These are phyloP conservation scores for Tokudaia muenninki DNA, from an alignment of 2,797 vertebrate species.

Conservation along the genomic window DNA sequence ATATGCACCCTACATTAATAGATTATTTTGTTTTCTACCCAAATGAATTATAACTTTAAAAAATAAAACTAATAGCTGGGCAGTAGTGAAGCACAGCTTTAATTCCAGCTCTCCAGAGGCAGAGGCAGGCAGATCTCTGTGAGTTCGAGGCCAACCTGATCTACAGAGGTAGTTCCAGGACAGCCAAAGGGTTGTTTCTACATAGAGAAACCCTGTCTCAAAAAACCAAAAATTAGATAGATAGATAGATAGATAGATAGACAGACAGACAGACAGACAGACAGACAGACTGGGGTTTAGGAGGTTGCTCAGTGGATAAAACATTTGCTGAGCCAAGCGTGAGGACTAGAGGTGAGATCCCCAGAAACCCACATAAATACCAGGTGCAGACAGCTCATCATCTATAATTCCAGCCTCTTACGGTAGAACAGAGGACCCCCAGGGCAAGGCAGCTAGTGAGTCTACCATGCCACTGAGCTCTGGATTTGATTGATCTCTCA, in stretches of 20 bases:
- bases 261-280: too few relatives aligned
- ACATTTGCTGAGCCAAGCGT: background rate
- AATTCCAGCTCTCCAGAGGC: background rate
- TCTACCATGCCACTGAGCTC: background rate
- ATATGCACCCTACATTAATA: background rate
- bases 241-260: background rate
- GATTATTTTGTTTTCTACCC: constrained; percentile 22
- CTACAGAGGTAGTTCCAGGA: background rate
- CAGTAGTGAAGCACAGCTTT: background rate
- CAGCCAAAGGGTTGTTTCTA: background rate
- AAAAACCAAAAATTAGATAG: background rate
- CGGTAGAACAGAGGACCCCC: background rate
- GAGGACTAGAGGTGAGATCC: background rate
- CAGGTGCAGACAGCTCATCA: background rate
- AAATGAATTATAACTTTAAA: background rate
- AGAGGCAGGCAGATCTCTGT: background rate
- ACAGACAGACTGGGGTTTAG: background rate
- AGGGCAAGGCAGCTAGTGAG: background rate
- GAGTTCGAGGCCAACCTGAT: background rate
- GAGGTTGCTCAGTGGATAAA: background rate
- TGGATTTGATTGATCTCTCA: background rate
- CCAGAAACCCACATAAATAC: background rate
- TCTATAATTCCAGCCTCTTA: background rate
- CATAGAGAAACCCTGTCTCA: background rate
- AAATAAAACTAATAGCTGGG: background rate